Conservation (phyloP, 2,797 vertebrate genomes). For the Crossoptilon crossoptilon region DNA sequence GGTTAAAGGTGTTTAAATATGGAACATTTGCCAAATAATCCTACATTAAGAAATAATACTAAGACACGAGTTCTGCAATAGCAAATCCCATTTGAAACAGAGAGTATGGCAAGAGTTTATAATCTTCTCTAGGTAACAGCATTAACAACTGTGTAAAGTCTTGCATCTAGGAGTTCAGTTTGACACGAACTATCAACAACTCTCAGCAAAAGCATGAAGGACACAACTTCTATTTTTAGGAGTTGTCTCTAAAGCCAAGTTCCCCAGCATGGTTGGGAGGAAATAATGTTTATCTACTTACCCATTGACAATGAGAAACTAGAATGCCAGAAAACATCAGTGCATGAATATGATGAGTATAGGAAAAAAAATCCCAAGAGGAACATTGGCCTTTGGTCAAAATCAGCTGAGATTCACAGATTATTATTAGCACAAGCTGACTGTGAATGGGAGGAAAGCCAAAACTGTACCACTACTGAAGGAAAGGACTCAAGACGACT, state of each 20-base stretch:
- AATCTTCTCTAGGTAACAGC: slow-evolving; percentile 14
- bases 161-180: not conserved
- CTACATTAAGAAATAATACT: not conserved
- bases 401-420: slow-evolving; percentile 43
- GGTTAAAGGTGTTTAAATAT: not conserved
- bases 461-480: slow-evolving; percentile 24
- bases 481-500: slow-evolving; percentile 31
- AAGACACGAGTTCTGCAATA: not conserved
- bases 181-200: not conserved
- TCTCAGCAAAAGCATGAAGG: slow-evolving; percentile 24
- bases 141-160: slow-evolving; percentile 13
- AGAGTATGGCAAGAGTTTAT: not conserved
- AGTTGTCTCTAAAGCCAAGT: not conserved
- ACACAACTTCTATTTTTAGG: slow-evolving; percentile 31
- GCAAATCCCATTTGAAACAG: not conserved
- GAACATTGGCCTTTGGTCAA: not conserved
- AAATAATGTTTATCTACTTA: slow-evolving; percentile 23
- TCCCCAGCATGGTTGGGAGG: not conserved
- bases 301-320: not conserved
- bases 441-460: slow-evolving; percentile 40
- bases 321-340: not conserved
- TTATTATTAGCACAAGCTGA: slow-evolving; percentile 66
- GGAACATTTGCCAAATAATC: not conserved
- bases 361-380: not conserved
- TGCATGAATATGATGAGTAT: not conserved